Evolutionary conservation across 2,113 vertebrate genomes (phyloP), one percentile per base, ranked within the genome.

Genomic region (Opisthocomus hoazin): DNA sequence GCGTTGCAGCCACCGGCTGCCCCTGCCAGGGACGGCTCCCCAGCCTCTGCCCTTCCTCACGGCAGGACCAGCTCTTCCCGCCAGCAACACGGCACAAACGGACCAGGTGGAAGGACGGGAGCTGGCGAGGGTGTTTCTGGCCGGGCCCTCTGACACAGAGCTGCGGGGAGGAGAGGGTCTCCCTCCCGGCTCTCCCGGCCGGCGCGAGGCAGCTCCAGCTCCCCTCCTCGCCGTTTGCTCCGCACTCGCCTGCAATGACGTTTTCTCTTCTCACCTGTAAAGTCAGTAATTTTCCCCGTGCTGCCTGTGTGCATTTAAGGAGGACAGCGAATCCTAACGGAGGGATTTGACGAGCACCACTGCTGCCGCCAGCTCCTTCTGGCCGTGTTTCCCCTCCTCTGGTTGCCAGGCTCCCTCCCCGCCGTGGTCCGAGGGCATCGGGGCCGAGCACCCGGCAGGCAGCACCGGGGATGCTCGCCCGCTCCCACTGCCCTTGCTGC

Each of bases 351-450:
- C 0, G 4, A 56, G 60, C 80, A 26, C 11, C 22, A 5, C 18
- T 10, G 26, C 36, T 56, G 66, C 41, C 58, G n/a, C 19, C 45
- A 34, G 58, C 66, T 24, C 46, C 23, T 37, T 39, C 50, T 5
- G 0, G 3, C 19, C 0, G 2, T 5, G 26, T 37, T 56, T 37
- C 29, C 29, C 71, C 69, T 36, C 18, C 53, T 4, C 18, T 1
- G 20, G 61, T 23, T 9, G 4, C 15, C 9, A 1, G 34, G 56
- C n/a, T 61, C 53, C 46, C 24, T 29, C 36, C 50, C 17, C 3
- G 1, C 7, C 56, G 22, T 2, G 0, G 19, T 22, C 53, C 39
- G 0, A 18, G 68, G 36, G 15, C 13, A 18, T n/a, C 3, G 3
- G 50, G 57, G 48, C 19, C 6, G 6, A 56, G 36, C 36, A 65